Evolutionary conservation across 2,888 invertebrate genomes (phyloP).

Genomic region (Lithophane socia): DNA sequence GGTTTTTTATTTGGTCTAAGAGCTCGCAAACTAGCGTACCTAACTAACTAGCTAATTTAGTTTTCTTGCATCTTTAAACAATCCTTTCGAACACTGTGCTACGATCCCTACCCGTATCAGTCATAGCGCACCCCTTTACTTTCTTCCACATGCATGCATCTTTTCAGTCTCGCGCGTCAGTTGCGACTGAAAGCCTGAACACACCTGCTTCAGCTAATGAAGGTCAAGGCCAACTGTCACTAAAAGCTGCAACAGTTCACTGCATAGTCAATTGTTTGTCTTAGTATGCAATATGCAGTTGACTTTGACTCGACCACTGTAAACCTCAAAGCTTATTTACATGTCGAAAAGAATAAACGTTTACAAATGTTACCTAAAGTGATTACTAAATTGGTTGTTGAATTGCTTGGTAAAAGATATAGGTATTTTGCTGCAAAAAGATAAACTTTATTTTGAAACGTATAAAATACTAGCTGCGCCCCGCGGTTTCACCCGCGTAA

Average conservation of each 20-base stretch:
- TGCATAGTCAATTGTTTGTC: constrained; percentile 1
- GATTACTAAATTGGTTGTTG: background rate
- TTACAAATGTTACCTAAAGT: background rate
- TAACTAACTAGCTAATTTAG: constrained; percentile 8
- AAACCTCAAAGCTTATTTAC: background rate
- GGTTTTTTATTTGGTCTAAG: too few relatives aligned
- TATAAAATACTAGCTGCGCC: too few relatives aligned
- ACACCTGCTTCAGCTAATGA: constrained; percentile 44
- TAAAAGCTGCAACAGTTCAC: constrained; percentile 25
- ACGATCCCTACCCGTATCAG: background rate
- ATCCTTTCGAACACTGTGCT: background rate
- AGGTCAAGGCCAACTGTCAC: constrained; percentile 30
- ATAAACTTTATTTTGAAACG: background rate
- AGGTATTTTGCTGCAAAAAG: background rate
- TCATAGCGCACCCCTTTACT: constrained; percentile 8
- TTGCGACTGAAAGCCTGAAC: constrained; percentile 11
- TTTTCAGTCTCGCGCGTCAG: constrained; percentile 20
- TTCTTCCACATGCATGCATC: constrained; percentile 48
- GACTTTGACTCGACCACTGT: constrained; percentile 9
- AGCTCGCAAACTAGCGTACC: too few relatives aligned
- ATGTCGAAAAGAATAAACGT: background rate
- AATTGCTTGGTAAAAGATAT: background rate
- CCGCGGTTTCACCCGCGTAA: too few relatives aligned
- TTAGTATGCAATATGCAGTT: constrained; percentile 11
- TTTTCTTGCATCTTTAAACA: background rate